A percentile compares a stretch with the other conserved stretches of the same genome.
These are phyloP conservation scores for Byasa hedistus DNA, from an alignment of 2,888 invertebrate species.

Conservation along the genomic window DNA sequence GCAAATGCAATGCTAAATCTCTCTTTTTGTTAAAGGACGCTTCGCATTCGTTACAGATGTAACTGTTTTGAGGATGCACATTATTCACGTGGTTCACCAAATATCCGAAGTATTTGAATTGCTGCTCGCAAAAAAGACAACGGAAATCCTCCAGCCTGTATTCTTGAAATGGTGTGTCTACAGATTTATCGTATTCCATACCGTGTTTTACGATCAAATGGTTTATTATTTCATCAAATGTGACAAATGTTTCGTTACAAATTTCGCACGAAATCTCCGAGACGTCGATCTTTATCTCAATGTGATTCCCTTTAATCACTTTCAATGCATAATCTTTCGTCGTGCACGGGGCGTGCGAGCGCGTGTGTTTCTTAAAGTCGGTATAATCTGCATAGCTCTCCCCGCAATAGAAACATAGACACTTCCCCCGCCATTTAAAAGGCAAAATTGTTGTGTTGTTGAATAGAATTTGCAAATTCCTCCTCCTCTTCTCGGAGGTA, in stretches of 20 bases:
- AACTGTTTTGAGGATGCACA: constrained; percentile 54
- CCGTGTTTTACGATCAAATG: constrained; percentile 62
- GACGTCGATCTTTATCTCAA: constrained; percentile 64
- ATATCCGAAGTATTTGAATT: constrained; percentile 56
- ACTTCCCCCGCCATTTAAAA: constrained; percentile 69
- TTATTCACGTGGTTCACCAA: constrained; percentile 59
- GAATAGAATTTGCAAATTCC: constrained; percentile 68
- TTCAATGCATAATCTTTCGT: constrained; percentile 55
- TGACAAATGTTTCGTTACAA: constrained; percentile 54
- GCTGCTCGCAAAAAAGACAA: constrained; percentile 56
- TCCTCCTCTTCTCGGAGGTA: constrained; percentile 58
- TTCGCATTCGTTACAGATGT: constrained; percentile 62
- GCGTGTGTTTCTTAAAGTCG: constrained; percentile 63
- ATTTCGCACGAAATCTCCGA: constrained; percentile 62
- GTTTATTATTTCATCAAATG: constrained; percentile 53
- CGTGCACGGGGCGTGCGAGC: constrained; percentile 54
- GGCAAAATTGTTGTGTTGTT: constrained; percentile 67
- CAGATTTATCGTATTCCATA: constrained; percentile 54
- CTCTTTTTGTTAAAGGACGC: constrained; percentile 56
- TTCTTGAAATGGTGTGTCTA: constrained; percentile 56
- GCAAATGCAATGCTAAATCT: constrained; percentile 55
- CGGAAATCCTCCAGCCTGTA: constrained; percentile 56
- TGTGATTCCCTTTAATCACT: constrained; percentile 53
- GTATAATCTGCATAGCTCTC: constrained; percentile 51
- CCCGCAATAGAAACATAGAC: constrained; percentile 66